Evolutionary conservation across 2,113 vertebrate genomes (phyloP).

Genomic region (human (Homo sapiens)): DNA sequence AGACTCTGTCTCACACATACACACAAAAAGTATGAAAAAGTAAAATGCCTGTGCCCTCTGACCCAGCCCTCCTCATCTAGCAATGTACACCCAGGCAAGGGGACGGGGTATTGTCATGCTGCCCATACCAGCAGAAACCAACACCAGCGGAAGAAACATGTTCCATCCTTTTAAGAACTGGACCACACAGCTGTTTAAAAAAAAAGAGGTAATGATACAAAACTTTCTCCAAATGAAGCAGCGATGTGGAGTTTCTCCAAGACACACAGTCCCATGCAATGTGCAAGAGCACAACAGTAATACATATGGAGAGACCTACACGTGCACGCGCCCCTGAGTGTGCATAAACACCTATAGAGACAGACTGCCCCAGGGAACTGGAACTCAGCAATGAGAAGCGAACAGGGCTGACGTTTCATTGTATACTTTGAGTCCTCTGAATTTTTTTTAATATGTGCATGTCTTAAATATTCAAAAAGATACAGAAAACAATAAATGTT

Average conservation of each 20-base stretch:
- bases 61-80: not conserved
- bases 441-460: not conserved
- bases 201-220: not conserved
- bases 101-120: not conserved
- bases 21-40: not conserved
- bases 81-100: not conserved
- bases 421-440: not conserved
- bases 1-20: no score
- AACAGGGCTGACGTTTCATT: not conserved
- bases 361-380: not conserved
- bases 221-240: not conserved
- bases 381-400: not conserved
- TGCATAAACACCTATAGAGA: not conserved
- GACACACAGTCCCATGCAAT: not conserved
- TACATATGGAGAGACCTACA: rapidly evolving
- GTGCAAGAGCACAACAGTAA: not conserved
- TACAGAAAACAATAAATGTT: not conserved
- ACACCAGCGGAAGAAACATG: not conserved
- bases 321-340: rapidly evolving
- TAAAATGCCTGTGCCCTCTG: not conserved
- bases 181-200: not conserved
- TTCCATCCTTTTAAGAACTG: not conserved
- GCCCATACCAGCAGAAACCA: not conserved
- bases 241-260: not conserved
- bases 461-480: conserved; percentile 1